Percentiles rank a stretch among this genome's conserved stretches.
These are phyloP conservation scores for Meles meles DNA, from an alignment of 2,113 vertebrate species.

Conservation along the genomic window DNA sequence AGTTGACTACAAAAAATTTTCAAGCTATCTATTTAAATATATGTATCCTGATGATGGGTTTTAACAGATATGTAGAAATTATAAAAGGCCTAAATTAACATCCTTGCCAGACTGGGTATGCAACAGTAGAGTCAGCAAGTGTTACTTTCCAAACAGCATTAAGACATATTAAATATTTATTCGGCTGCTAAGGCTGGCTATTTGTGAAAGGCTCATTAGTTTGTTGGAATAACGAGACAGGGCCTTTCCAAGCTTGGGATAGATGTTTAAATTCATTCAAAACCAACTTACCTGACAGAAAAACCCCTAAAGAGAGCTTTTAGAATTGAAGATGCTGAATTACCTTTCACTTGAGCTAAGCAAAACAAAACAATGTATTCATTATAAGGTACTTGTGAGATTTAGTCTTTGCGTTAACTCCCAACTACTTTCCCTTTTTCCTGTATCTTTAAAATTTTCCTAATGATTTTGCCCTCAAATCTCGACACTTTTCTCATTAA, in stretches of 20 bases:
- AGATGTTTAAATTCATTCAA: constrained; percentile 48
- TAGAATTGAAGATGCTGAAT: constrained; percentile 43
- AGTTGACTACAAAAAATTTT: neutral
- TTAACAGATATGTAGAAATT: neutral
- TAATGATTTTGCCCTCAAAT: neutral
- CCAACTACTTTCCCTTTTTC: neutral
- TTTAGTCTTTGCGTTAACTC: neutral
- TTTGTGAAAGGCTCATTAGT: constrained; percentile 8
- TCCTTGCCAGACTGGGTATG: neutral
- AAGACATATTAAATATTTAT: neutral
- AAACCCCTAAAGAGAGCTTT: constrained; percentile 56
- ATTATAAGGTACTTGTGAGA: constrained; percentile 38
- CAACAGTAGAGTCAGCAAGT: neutral
- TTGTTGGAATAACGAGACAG: constrained; percentile 14
- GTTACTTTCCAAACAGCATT: neutral
- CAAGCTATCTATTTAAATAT: neutral
- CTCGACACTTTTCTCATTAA: constrained; percentile 8
- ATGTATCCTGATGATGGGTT: neutral
- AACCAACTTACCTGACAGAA: constrained; percentile 49
- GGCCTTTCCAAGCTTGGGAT: constrained; percentile 33
- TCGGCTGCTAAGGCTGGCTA: neutral
- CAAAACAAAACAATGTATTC: constrained; percentile 56
- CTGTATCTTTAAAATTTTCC: constrained; percentile 23
- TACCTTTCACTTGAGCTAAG: constrained; percentile 60
- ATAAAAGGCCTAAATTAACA: neutral